Conservation (phyloP, 2,113 vertebrate genomes). For the Microtus pennsylvanicus region DNA sequence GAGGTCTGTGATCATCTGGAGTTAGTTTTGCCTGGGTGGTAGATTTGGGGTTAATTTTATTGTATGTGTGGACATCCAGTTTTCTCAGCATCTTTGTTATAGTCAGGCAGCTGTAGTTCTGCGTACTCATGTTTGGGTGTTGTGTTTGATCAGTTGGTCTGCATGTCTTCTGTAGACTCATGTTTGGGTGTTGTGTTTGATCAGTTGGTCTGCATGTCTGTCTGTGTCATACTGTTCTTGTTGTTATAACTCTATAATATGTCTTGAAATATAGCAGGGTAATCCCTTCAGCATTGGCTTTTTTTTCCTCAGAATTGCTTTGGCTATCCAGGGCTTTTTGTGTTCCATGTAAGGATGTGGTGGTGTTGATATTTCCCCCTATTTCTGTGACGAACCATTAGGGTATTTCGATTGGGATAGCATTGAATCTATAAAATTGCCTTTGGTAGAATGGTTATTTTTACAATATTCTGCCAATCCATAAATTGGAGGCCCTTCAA, state of each 20-base stretch:
- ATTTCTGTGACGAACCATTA: neutral
- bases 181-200: no score
- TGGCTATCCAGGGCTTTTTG: neutral
- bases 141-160: neutral
- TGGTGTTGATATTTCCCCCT: neutral
- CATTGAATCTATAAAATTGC: neutral
- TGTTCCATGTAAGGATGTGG: neutral
- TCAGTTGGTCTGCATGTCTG: neutral
- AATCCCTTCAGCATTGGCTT: neutral
- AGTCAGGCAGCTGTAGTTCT: neutral
- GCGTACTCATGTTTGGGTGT: neutral
- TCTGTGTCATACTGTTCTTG: neutral
- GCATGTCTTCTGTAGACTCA: neutral
- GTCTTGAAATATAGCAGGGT: neutral
- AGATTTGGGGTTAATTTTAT: neutral
- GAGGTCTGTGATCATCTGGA: neutral
- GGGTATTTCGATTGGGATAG: neutral
- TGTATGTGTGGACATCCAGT: neutral
- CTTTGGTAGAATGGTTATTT: neutral
- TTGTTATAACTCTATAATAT: neutral
- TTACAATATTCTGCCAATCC: neutral
- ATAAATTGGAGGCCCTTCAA: neutral
- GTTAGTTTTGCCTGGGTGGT: neutral
- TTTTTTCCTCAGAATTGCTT: neutral
- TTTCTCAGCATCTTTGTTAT: neutral